Conservation (phyloP, 2,888 invertebrate genomes). For the Belgica antarctica region DNA sequence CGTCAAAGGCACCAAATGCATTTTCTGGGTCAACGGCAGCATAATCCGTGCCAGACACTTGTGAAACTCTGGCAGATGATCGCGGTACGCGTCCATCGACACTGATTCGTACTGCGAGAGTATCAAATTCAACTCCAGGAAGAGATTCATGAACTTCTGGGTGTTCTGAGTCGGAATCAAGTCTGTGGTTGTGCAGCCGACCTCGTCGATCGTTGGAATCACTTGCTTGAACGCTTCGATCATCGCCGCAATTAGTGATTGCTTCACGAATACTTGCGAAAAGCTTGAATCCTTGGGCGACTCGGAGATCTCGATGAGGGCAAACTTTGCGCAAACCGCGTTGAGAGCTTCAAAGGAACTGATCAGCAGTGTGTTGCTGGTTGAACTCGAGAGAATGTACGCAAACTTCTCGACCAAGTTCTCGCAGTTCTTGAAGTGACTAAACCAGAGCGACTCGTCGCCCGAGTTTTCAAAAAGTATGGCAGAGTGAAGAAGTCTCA, state of each 20-base stretch:
- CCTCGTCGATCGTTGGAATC: slow-evolving; percentile 46
- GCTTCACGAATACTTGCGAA: slow-evolving; percentile 51
- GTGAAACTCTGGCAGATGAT: slow-evolving; percentile 48
- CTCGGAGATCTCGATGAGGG: slow-evolving; percentile 49
- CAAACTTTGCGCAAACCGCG: slow-evolving; percentile 57
- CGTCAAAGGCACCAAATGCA: slow-evolving; percentile 50
- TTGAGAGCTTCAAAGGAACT: slow-evolving; percentile 63
- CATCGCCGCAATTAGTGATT: slow-evolving; percentile 50
- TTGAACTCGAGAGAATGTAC: slow-evolving; percentile 73
- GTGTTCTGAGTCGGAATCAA: slow-evolving; percentile 48
- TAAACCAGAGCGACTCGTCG: slow-evolving; percentile 57
- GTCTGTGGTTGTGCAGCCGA: slow-evolving; percentile 45
- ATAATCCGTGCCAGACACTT: slow-evolving; percentile 51
- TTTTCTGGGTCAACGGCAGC: slow-evolving; percentile 50
- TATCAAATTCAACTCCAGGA: slow-evolving; percentile 54
- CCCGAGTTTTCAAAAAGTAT: slow-evolving; percentile 56
- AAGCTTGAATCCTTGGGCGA: slow-evolving; percentile 47
- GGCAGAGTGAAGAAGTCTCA: slow-evolving; percentile 64
- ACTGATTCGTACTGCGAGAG: slow-evolving; percentile 51
- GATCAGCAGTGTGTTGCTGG: slow-evolving; percentile 61
- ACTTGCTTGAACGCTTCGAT: slow-evolving; percentile 53
- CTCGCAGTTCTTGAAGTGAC: slow-evolving; percentile 55
- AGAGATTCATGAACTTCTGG: slow-evolving; percentile 52
- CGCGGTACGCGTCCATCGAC: slow-evolving; percentile 49
- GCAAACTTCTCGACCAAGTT: slow-evolving; percentile 61